A percentile compares a stretch with the other conserved stretches of the same genome.
Conservation (phyloP, 2,113 vertebrate genomes). For the Rynchops niger region DNA sequence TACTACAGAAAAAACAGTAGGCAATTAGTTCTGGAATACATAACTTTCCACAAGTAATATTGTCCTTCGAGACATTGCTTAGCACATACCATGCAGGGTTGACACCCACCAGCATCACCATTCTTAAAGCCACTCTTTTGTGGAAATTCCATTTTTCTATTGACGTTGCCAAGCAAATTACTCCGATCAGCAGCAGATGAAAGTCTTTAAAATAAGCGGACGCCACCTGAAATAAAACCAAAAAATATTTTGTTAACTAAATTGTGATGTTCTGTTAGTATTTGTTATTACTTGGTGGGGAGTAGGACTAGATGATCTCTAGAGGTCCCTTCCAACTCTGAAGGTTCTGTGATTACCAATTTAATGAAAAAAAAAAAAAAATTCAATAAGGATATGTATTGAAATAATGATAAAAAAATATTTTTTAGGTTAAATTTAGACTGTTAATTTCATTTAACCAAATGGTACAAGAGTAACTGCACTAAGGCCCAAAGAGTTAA, state of each 20-base stretch:
- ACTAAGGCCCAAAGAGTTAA: neutral
- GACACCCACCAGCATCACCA: constrained; percentile 89
- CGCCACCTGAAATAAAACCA: constrained; percentile 81
- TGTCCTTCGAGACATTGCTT: neutral
- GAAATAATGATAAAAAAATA: neutral
- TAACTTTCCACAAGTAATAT: neutral
- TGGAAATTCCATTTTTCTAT: constrained; percentile 96
- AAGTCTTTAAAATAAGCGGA: constrained; percentile 92
- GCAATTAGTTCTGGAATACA: neutral
- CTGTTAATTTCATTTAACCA: neutral
- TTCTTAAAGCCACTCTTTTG: constrained; percentile 86
- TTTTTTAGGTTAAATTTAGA: neutral
- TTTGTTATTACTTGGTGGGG: too few species aligned
- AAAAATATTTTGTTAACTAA: neutral
- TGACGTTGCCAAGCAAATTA: constrained; percentile 90
- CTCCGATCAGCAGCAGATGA: constrained; percentile 87
- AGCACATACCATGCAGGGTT: constrained; percentile 86
- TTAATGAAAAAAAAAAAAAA: neutral
- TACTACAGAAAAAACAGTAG: neutral
- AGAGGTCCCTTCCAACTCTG: too few species aligned
- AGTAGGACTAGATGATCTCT: too few species aligned
- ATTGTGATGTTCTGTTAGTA: neutral
- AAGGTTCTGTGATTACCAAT: too few species aligned
- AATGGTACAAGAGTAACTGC: neutral
- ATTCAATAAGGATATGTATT: neutral